These are phyloP conservation scores for Campoplex capitator DNA, from an alignment of 2,888 invertebrate species.

Conservation along the genomic window DNA sequence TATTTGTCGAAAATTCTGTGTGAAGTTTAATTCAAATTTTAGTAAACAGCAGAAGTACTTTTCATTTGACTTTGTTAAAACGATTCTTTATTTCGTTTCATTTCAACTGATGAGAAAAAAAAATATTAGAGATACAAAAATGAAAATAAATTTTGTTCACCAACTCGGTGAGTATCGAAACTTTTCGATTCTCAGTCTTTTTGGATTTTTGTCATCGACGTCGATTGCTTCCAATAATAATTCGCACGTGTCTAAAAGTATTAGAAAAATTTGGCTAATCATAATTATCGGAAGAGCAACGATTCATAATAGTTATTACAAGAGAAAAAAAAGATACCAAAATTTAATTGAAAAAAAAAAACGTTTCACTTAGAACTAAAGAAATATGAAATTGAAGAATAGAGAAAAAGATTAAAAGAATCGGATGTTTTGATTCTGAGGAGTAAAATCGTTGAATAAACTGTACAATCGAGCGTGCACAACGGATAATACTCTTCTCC, in stretches of 20 bases:
- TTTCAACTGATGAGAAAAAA: background rate
- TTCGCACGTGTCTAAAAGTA: background rate
- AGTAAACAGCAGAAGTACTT: background rate
- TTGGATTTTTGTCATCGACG: background rate
- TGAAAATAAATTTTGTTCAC: background rate
- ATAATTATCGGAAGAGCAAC: background rate
- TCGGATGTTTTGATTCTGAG: background rate
- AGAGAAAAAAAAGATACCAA: background rate
- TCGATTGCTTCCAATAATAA: background rate
- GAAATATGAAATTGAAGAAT: background rate
- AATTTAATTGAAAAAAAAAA: background rate
- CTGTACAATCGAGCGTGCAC: background rate
- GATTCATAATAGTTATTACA: background rate
- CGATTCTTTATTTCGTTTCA: background rate
- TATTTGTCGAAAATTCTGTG: background rate
- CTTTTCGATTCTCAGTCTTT: background rate
- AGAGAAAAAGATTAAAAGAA: background rate
- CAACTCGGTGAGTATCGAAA: too few species aligned
- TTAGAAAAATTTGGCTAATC: background rate
- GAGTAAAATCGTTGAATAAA: background rate
- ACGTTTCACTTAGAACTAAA: background rate
- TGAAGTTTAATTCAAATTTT: background rate
- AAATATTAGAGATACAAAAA: background rate
- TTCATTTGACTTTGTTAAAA: background rate
- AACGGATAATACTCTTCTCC: background rate